These are phyloP conservation scores for Megamerina dolium DNA, from an alignment of 2,888 invertebrate species.

Conservation along the genomic window DNA sequence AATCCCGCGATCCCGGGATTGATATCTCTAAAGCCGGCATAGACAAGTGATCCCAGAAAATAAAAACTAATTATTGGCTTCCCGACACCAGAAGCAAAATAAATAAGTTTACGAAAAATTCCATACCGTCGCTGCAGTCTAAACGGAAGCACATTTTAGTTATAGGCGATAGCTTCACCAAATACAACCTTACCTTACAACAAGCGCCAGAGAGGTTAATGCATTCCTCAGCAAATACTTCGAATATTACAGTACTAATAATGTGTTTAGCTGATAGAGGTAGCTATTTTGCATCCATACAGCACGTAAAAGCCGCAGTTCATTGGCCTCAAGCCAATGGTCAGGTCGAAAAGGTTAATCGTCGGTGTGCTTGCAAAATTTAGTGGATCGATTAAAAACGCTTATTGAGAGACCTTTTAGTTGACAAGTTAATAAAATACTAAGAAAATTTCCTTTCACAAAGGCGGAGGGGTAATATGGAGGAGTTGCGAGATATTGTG, in stretches of 20 bases:
- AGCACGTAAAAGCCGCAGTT: constrained; percentile 5
- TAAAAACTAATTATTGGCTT: constrained; percentile 10
- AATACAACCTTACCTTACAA: constrained; percentile 8
- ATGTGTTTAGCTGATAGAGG: constrained; percentile 4
- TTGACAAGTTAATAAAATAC: constrained; percentile 13
- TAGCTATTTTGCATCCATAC: constrained; percentile 12
- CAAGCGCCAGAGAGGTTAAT: constrained; percentile 11
- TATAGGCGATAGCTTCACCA: constrained; percentile 13
- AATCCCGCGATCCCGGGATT: too few relatives aligned
- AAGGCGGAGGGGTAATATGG: constrained; percentile 2
- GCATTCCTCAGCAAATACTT: constrained; percentile 8
- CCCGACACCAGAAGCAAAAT: constrained; percentile 11
- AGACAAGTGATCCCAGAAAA: constrained; percentile 9
- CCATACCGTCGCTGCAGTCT: constrained; percentile 7
- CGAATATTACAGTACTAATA: constrained; percentile 9
- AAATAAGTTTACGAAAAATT: constrained; percentile 9
- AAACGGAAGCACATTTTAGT: constrained; percentile 12
- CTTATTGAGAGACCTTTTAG: constrained; percentile 9
- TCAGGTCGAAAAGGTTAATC: constrained; percentile 7
- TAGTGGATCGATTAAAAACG: constrained; percentile 6
- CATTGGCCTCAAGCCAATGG: too few relatives aligned
- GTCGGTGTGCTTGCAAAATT: constrained; percentile 11
- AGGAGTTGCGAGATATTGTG: background rate
- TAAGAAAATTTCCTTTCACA: constrained; percentile 2
- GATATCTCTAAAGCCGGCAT: too few relatives aligned